Conservation (phyloP, 2,888 invertebrate species). For the Bembecia ichneumoniformis region DNA sequence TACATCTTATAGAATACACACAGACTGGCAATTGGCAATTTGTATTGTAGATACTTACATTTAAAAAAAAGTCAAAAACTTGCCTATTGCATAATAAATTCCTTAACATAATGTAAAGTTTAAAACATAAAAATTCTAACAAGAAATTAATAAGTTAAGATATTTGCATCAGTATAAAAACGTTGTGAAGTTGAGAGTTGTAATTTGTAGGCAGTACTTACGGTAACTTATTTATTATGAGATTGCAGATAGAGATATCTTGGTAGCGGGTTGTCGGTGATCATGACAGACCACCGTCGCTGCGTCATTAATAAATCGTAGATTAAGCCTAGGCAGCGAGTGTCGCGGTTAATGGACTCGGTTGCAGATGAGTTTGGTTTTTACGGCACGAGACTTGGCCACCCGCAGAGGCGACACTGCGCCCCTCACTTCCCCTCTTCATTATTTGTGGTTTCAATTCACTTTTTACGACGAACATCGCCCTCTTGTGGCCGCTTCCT, state of each 20-base stretch:
- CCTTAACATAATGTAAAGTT: too few relatives aligned
- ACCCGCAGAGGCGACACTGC: constrained; percentile 58
- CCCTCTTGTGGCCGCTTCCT: constrained; percentile 41
- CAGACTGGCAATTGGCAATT: too few relatives aligned
- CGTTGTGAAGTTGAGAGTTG: too few relatives aligned
- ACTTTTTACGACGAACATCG: constrained; percentile 59
- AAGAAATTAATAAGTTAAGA: too few relatives aligned
- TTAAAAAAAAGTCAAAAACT: too few relatives aligned
- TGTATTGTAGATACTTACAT: too few relatives aligned
- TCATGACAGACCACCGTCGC: constrained; percentile 33
- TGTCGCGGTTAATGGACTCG: constrained; percentile 43
- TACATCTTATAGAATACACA: too few relatives aligned
- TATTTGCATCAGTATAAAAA: too few relatives aligned
- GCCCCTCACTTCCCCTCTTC: constrained; percentile 33
- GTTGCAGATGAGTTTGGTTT: constrained; percentile 62
- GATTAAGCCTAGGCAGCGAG: constrained; percentile 54
- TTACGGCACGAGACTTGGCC: constrained; percentile 66
- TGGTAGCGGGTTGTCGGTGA: constrained; percentile 15
- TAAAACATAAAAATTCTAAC: too few relatives aligned
- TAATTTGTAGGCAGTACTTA: too few relatives aligned
- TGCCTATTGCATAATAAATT: too few relatives aligned
- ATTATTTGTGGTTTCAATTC: constrained; percentile 71
- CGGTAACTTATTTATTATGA: too few relatives aligned
- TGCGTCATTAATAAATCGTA: constrained; percentile 56
- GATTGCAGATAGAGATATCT: constrained; percentile 32